phyloP scores from a whole-genome alignment of 2,797 vertebrate genomes.

The Danio choprae region DNA sequence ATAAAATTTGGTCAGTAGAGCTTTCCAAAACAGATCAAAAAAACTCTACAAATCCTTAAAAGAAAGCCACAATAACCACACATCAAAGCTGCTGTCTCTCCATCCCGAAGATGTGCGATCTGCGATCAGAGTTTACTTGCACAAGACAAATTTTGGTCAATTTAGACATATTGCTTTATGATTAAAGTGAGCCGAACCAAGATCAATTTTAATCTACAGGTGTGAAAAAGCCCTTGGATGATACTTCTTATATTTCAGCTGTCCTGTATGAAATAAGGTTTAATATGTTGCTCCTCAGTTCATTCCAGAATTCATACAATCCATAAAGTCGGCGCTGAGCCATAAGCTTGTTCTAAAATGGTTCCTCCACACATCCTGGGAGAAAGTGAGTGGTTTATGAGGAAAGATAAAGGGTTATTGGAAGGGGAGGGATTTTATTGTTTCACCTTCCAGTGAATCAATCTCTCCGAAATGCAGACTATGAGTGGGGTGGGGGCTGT shows the following conservation, averaged over 20 bases:
- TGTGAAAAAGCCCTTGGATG: background rate
- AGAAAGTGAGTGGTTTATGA: conserved; percentile 52
- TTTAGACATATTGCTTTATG: too few species aligned
- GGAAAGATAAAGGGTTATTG: conserved; percentile 51
- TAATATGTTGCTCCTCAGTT: conserved; percentile 22
- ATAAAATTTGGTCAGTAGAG: too few species aligned
- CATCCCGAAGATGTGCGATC: too few species aligned
- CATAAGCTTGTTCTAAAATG: conserved; percentile 40
- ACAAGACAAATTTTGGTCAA: too few species aligned
- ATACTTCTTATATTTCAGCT: conserved; percentile 22
- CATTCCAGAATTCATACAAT: conserved; percentile 32
- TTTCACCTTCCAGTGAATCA: conserved; percentile 74
- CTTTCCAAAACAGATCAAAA: too few species aligned
- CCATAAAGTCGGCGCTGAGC: conserved; percentile 28
- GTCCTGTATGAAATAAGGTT: conserved; percentile 36
- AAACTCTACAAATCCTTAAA: too few species aligned
- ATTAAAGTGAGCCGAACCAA: too few species aligned
- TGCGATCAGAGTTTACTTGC: too few species aligned
- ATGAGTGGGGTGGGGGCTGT: conserved; percentile 54
- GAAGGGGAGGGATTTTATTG: conserved; percentile 58
- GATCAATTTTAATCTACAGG: background rate
- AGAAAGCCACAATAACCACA: too few species aligned
- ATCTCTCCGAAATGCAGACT: conserved; percentile 73
- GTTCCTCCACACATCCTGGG: conserved; percentile 19
- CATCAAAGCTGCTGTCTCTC: too few species aligned